These are phyloP conservation scores for Dermatemys mawii DNA, from an alignment of 2,113 vertebrate genomes.

Conservation along the genomic window DNA sequence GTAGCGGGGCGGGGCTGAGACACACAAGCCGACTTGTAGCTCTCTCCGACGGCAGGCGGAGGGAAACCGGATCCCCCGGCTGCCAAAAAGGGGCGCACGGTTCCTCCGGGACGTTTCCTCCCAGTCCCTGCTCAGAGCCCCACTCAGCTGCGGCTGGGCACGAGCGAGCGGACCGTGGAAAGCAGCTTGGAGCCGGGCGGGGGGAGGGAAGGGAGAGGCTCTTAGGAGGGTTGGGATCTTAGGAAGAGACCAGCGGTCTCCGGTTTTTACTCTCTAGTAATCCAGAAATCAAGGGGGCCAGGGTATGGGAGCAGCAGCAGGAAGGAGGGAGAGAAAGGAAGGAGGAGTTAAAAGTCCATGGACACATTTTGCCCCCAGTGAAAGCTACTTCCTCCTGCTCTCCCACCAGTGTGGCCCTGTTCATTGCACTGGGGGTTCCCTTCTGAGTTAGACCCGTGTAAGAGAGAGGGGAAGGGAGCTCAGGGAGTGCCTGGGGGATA, in stretches of 20 bases:
- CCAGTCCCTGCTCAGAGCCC: not conserved
- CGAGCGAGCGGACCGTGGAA: conserved; percentile 12
- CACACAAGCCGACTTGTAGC: conserved; percentile 23
- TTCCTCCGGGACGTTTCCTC: not conserved
- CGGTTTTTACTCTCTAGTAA: conserved; percentile 34
- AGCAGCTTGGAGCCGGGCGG: conserved; percentile 3
- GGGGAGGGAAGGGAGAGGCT: conserved; percentile 24
- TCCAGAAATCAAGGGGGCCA: conserved; percentile 4
- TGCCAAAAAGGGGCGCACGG: conserved; percentile 51
- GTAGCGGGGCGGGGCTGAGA: not conserved
- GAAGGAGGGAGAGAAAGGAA: not conserved
- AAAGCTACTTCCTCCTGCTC: not conserved
- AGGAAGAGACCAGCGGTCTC: conserved; percentile 3
- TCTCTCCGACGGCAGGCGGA: conserved; percentile 18
- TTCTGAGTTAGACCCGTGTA: not conserved
- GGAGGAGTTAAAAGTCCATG: not conserved
- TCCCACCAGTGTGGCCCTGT: not conserved
- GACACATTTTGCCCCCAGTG: not conserved
- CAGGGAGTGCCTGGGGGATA: accelerated
- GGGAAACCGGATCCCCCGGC: not conserved
- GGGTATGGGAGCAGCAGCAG: conserved; percentile 35
- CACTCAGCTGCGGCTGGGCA: conserved; percentile 32
- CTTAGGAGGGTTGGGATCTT: not conserved
- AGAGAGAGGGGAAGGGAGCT: not conserved
- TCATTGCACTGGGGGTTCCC: accelerated